A percentile compares a stretch with the other conserved stretches of the same genome.
phyloP scores from a whole-genome alignment of 2,888 invertebrate species.

The Iphiclides podalirius region DNA sequence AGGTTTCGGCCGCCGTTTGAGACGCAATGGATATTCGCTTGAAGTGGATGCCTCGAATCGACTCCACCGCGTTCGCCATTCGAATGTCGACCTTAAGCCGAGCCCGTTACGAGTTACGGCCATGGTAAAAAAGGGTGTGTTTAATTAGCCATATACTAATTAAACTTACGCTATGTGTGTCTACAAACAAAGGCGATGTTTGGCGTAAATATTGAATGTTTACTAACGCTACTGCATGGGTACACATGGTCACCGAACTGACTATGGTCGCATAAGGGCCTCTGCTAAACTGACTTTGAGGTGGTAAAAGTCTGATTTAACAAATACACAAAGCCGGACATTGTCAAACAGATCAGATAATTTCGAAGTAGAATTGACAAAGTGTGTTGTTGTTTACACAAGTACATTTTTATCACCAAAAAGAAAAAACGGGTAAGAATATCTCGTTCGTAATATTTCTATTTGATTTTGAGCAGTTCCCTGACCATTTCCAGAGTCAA shows the following conservation, averaged over 20 bases:
- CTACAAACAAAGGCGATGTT: constrained; percentile 20
- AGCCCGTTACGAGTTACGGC: not conserved
- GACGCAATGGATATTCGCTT: not conserved
- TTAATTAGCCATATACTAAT: constrained; percentile 10
- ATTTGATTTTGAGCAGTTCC: no score
- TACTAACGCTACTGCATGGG: constrained; percentile 21
- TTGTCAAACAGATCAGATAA: no score
- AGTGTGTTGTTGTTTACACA: no score
- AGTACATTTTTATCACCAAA: no score
- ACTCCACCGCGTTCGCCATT: not conserved
- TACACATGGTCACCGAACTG: not conserved
- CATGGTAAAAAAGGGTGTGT: not conserved
- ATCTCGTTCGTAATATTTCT: no score
- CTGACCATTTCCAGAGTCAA: no score
- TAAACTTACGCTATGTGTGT: constrained; percentile 9
- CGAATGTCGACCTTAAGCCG: not conserved
- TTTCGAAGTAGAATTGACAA: no score
- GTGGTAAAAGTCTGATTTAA: not conserved
- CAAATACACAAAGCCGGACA: not conserved
- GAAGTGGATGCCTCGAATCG: not conserved
- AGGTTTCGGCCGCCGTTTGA: not conserved
- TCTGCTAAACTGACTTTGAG: not conserved
- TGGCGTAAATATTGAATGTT: constrained; percentile 26
- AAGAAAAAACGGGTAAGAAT: no score
- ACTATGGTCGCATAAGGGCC: not conserved